Evolutionary conservation across 2,113 vertebrate species (phyloP), one percentile per base, ranked within the genome.

Genomic region (Pygathrix nemaeus): DNA sequence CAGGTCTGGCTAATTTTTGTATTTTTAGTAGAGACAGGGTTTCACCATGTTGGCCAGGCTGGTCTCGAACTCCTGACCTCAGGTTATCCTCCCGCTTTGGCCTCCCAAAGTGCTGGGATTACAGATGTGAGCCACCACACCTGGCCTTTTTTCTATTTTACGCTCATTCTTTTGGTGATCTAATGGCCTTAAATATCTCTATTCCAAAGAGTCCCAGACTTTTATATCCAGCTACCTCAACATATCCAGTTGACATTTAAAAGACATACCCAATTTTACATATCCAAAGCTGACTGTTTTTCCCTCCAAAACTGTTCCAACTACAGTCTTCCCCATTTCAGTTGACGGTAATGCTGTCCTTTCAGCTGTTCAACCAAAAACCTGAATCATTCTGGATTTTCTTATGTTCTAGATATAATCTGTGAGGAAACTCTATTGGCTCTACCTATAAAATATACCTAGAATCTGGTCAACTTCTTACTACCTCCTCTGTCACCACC

Each of bases 391-490:
- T 78, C 76, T 96, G 48, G 32, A 76, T 61, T 48, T 16, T 91
- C 30, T 92, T n/a, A 30, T 21, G 82, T 12, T 43, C 40, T 91
- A 64, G 43, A 79, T 55, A 52, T 21, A 83, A 76, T 75, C 27
- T 66, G 2, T 59, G 38, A 72, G 61, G 43, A 87, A 81, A 68
- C n/a, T 70, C 27, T 90, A 30, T 86, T n/a, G 17, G 66, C 20
- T 93, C 18, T 83, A 90, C 68, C 50, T 86, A 52, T 57, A 93
- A 93, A 83, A 82, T 45, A 59, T 75, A 97, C 17, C 87, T 78
- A 93, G 66, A 78, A 64, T 91, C 23, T 93, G 48, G 87, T 90
- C 27, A 82, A 30, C 38, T 82, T 82, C 52, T 82, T 20, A 82
- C 40, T 20, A 59, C 48, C 14, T 78, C 13, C 68, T 92, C 61